phyloP scores from a whole-genome alignment of 1,140 invertebrate genomes.

The Platyura marginata region DNA sequence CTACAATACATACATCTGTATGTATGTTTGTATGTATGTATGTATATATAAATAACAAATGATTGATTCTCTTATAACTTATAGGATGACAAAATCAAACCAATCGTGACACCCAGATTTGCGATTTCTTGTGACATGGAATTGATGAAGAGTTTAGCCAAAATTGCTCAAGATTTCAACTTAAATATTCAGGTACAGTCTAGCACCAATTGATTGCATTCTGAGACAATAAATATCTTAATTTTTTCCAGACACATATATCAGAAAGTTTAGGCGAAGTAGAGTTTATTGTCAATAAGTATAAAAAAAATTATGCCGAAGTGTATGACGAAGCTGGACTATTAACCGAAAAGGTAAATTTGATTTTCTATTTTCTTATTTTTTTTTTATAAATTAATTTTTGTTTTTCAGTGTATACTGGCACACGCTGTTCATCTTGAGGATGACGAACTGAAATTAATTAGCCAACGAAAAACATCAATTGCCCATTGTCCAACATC shows the following conservation, averaged over 20 bases:
- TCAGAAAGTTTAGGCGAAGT: conserved; percentile 64
- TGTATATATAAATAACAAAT: no score
- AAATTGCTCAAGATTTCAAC: conserved; percentile 46
- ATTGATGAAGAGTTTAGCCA: conserved; percentile 44
- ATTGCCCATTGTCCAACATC: conserved; percentile 77
- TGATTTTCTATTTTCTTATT: not conserved
- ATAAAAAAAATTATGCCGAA: conserved; percentile 42
- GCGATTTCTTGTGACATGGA: conserved; percentile 56
- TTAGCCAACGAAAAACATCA: conserved; percentile 39
- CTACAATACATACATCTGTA: no score
- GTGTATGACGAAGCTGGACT: conserved; percentile 58
- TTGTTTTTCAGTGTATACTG: conserved; percentile 32
- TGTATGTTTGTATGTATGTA: no score
- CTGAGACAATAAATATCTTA: conserved; percentile 31
- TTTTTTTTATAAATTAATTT: not conserved
- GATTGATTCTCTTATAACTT: no score
- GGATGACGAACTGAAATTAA: conserved; percentile 46
- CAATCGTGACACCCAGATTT: conserved; percentile 76
- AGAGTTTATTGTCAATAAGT: conserved; percentile 37
- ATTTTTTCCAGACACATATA: conserved; percentile 54
- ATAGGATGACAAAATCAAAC: conserved; percentile 52
- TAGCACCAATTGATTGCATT: no score
- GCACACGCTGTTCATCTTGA: conserved; percentile 65
- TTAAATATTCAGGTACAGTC: conserved; percentile 67
- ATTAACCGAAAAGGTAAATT: conserved; percentile 48